Base-by-base conservation (phyloP, 2,888 invertebrate genomes). In the Drosophila buzzatii region DNA sequence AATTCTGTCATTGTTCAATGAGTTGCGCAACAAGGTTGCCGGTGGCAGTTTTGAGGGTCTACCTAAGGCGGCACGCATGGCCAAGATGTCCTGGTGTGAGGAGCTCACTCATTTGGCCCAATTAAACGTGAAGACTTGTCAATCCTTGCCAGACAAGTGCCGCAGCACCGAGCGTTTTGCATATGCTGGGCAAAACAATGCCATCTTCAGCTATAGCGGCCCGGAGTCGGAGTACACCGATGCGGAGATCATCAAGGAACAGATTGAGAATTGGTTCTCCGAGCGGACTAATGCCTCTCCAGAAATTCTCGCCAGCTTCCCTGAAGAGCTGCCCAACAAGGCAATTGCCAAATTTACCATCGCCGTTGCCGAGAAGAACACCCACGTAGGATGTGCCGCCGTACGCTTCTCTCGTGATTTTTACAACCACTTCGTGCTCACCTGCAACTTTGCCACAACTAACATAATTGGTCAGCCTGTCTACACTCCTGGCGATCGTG, bases 1-100 rank as follows among this genome's bases (percentile, higher is more conserved):
- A 31, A 85, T 88, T 27, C 70, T 87, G 0, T 63, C 66, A 7
- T 59, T 85, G 9, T 85, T 87, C 62, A 85, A 85, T 56, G 76
- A 77, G 7, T 41, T 88, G 6, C 81, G 85, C 2, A 85, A 85
- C 65, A 85, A 79, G 7, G 70, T 88, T 1, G 85, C 85, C 16
- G 79, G 85, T 1, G 85, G 85, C 4, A 9, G 1, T 1, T 39
- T 76, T 8, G 70, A 82, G 8, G 51, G 57, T 5, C 53, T 83
- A 2, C 88, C 85, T 10, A 85, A 77, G 31, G 88, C 88, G 1
- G 18, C 71, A 4, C 89, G 85, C 7, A 89, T 87, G 89, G 87
- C 87, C 12, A 83, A 89, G 56, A 88, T 88, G 85, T 70, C 73
- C 41, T 87, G 89, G 87, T 79, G 80, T 58, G 73, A 81, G 18